These are phyloP conservation scores for Perodicticus potto DNA, from an alignment of 2,797 vertebrate genomes.

Conservation along the genomic window DNA sequence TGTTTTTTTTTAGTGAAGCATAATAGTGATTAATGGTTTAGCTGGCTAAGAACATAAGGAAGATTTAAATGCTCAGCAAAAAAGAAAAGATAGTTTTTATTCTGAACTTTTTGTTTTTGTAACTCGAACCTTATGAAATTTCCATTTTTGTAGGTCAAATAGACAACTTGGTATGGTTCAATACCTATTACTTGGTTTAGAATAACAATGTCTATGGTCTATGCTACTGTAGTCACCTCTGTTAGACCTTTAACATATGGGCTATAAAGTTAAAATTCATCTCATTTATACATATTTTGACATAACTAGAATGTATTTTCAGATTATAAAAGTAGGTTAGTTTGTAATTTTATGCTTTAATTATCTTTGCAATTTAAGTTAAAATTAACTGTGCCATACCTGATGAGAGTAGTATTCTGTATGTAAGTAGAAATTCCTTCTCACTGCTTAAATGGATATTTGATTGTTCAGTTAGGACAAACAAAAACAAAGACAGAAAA, in stretches of 20 bases:
- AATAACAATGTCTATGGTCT: constrained; percentile 19
- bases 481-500: background rate
- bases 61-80: constrained; percentile 9
- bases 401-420: background rate
- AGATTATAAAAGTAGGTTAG: constrained; percentile 14
- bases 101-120: constrained; percentile 4
- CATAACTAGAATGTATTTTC: constrained; percentile 51
- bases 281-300: constrained; percentile 3
- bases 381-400: background rate
- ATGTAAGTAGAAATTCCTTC: background rate
- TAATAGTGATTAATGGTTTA: constrained; percentile 72
- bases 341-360: constrained; percentile 40
- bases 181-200: background rate
- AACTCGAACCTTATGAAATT: background rate
- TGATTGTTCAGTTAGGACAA: background rate
- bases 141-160: background rate
- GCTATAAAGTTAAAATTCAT: constrained; percentile 28
- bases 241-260: background rate
- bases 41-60: constrained; percentile 41
- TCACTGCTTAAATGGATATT: constrained; percentile 8
- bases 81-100: background rate
- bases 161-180: constrained; percentile 1
- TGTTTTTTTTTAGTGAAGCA: constrained; percentile 62
- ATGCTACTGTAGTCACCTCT: background rate
- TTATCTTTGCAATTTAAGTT: constrained; percentile 22